Base-by-base conservation (phyloP, 1,140 invertebrate species). In the Gryon sp. region DNA sequence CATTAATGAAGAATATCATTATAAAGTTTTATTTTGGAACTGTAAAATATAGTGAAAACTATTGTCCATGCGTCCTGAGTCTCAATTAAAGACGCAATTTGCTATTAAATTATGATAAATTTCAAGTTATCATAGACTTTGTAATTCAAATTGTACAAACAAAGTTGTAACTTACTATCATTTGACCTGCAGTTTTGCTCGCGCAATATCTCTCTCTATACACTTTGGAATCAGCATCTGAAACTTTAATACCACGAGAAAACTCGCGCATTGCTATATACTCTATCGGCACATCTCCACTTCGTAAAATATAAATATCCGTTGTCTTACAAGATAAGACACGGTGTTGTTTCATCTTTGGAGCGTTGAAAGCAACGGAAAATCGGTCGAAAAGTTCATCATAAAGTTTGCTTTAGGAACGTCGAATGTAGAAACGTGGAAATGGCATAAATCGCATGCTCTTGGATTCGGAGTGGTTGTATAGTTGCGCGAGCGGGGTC, bases 401-500 rank as follows among this genome's bases (percentile, higher is more conserved):
- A 68, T 73, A 78, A 73, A 78, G 53, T 76, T 69, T 41, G 52
- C 72, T 68, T 50, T 70, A 55, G 74, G n/a, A n/a, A 65, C 59
- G 59, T 69, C 63, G 65, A 57, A 69, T 26, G 65, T 72, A 43
- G 55, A 78, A 72, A 72, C 69, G 69, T 77, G 45, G 68, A 72
- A 72, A 72, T 48, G 50, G 62, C 62, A 68, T 77, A 79, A 76
- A 79, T 76, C 68, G 57, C 38, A 53, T 60, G 66, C 77, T 79
- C 66, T 63, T 72, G 77, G 72, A 75, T 79, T 75, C 59, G 72
- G 48, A 48, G 59, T 62, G 63, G 70, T 72, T 75, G 20, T 43
- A 63, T 62, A 68, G 70, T 72, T 75, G 20, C 48, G 59, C 18
- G 52, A 79, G 83, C 85, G 82, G 82, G 87, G 87, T 89, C 86